Base-by-base conservation (phyloP, 2,797 vertebrate genomes). In the Lophotriccus pileatus region DNA sequence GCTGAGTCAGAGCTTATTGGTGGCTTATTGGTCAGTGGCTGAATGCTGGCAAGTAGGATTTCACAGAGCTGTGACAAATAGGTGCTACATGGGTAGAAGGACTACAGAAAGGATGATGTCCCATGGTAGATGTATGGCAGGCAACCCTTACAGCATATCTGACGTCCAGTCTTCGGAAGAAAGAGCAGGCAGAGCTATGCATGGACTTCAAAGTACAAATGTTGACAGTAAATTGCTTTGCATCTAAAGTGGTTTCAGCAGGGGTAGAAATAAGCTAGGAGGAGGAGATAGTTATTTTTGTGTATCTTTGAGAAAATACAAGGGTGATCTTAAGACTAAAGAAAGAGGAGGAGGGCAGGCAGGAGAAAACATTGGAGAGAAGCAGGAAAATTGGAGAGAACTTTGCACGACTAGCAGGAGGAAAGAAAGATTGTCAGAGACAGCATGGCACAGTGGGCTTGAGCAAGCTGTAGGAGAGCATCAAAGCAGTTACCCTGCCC, bases 371-470 rank as follows among this genome's bases (percentile, higher is more conserved):
- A 34, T 10, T n/a, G 30, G 60, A 63, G 49, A 62, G 44, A 70
- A 85, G 32, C 18, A 80, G 36, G 27, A 76, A 74, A 28, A 21
- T 39, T 39, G 34, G 50, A 60, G 32, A 76, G 27, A 83, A 34
- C 56, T 82, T 59, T 15, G 25, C 36, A 34, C 27, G 28, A 43
- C 14, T 49, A 60, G 34, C 9, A 15, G n/a, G 69, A 59, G 22
- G 55, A 46, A 79, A 82, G 47, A 74, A 83, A 53, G 55, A 39
- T 44, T 67, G 34, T 37, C 7, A 4, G 58, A 73, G 18, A 39
- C 14, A 23, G n/a, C 0, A 0, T 68, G 52, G 23, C n/a, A 9
- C 0, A 1, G 28, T 76, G 59, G 47, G 28, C 53, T 89, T 72
- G 47, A 89, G 55, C 30, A 66, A 81, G 36, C 72, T 56, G 36